Conservation (phyloP, 2,797 vertebrate species). For the Catharus ustulatus region DNA sequence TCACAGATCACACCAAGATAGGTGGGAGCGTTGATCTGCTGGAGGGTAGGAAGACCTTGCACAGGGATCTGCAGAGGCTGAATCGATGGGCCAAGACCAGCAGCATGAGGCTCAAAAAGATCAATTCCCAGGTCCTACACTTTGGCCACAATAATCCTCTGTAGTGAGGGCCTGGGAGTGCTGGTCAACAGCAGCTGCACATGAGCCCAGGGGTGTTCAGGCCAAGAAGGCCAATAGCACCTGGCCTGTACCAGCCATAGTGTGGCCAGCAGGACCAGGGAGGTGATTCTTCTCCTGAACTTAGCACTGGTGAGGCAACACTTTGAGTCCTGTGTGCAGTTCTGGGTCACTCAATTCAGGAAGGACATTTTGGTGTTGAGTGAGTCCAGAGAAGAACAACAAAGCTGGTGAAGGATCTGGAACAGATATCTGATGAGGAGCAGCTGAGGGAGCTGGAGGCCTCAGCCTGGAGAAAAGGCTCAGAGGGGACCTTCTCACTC, state of each 20-base stretch:
- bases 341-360: neutral
- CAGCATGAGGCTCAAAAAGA: neutral
- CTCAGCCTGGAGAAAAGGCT: neutral
- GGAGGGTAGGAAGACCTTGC: too few relatives aligned
- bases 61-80: neutral
- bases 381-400: neutral
- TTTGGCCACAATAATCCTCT: neutral
- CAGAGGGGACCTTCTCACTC: neutral
- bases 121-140: neutral
- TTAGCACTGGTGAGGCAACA: neutral
- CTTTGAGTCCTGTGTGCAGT: neutral
- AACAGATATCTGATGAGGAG: neutral
- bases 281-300: neutral
- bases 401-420: neutral
- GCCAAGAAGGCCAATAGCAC: neutral
- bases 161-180: neutral
- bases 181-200: neutral
- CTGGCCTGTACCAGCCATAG: neutral
- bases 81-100: neutral
- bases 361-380: neutral
- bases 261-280: neutral
- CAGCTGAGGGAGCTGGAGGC: neutral
- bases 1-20: neutral
- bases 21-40: neutral
- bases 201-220: neutral